Evolutionary conservation across 2,113 vertebrate species (phyloP).

Genomic region (Xyrauchen texanus): DNA sequence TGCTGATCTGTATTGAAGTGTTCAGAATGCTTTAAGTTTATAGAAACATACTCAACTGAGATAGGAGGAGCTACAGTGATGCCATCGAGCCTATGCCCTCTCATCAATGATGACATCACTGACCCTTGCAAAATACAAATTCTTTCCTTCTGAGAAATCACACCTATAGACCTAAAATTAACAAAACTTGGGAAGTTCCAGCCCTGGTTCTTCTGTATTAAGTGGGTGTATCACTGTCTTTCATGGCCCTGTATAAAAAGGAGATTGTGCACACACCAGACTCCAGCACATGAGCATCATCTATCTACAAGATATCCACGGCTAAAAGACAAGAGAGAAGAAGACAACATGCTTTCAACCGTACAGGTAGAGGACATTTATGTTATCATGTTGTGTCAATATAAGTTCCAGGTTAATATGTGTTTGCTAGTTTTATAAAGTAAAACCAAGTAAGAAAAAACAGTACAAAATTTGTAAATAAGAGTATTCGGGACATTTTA

Average conservation of each 20-base stretch:
- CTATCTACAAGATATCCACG: conserved; percentile 17
- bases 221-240: conserved; percentile 9
- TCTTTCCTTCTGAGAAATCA: conserved; percentile 56
- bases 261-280: neutral
- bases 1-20: conserved; percentile 29
- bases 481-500: no score
- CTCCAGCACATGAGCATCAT: conserved; percentile 52
- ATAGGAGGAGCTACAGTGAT: conserved; percentile 65
- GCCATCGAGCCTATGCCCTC: neutral
- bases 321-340: neutral
- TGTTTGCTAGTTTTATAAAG: neutral
- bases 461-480: no score
- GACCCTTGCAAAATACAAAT: neutral
- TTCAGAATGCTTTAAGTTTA: conserved; percentile 48
- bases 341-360: conserved; percentile 64
- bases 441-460: neutral
- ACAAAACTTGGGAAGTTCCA: conserved; percentile 23
- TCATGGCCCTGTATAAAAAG: conserved; percentile 64
- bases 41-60: conserved; percentile 47
- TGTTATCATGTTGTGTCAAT: neutral
- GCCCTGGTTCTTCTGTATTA: neutral
- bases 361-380: conserved; percentile 60
- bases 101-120: conserved; percentile 54
- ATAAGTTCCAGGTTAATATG: neutral
- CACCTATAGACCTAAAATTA: conserved; percentile 37